phyloP scores from a whole-genome alignment of 53 echinoderm and acorn worm genomes.

The Antedon mediterranea region DNA sequence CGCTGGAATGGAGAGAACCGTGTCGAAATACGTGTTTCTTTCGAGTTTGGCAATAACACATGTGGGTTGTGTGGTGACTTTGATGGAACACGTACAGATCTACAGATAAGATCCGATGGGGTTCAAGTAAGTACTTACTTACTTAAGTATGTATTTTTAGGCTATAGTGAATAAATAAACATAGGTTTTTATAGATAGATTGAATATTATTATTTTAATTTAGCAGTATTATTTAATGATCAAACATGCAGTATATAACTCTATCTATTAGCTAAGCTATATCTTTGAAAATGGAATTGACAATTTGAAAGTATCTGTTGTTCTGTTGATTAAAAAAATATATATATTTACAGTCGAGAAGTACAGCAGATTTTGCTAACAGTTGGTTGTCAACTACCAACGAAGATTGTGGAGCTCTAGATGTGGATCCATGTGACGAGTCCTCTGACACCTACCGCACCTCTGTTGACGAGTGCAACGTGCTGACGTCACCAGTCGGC shows the following conservation, averaged over 20 bases:
- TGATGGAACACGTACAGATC: slow-evolving; percentile 44
- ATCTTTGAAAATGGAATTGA: no score
- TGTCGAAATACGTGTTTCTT: slow-evolving; percentile 52
- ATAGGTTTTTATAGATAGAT: no score
- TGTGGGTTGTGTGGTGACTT: slow-evolving; percentile 89
- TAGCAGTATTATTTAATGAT: no score
- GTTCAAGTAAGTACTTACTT: no score
- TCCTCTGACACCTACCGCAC: background rate
- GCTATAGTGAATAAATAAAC: no score
- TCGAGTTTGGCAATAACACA: slow-evolving; percentile 29
- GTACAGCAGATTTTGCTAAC: slow-evolving; percentile 1
- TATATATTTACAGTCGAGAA: background rate
- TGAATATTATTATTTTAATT: no score
- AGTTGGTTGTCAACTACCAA: background rate
- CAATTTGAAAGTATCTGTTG: no score
- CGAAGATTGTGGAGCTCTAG: background rate
- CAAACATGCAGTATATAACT: no score
- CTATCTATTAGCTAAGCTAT: no score
- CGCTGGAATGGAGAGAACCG: slow-evolving; percentile 75
- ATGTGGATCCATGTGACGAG: background rate
- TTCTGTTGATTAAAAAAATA: no score
- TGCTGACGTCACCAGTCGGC: slow-evolving; percentile 2
- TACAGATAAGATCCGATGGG: slow-evolving; percentile 55
- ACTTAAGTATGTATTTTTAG: no score
- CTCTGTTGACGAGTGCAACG: background rate